Conservation (phyloP, 2,888 invertebrate species). For the Chesias legatella region DNA sequence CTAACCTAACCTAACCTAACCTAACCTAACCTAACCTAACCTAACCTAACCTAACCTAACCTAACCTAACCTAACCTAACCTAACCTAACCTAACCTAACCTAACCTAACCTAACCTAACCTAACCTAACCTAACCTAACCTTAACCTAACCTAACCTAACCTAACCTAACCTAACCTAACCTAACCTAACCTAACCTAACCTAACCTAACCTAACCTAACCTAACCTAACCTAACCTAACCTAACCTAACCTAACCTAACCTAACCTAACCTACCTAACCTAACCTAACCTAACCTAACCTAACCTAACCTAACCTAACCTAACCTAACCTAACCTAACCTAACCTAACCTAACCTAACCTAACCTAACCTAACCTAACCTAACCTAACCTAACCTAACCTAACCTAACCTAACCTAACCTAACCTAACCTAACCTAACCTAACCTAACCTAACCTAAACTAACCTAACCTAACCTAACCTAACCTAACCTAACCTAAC, state of each 20-base stretch:
- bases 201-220: conserved; percentile 17
- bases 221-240: conserved; percentile 14
- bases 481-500: conserved; percentile 30
- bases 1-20: conserved; percentile 21
- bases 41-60: conserved; percentile 27
- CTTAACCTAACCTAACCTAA: conserved; percentile 21
- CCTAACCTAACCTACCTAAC: conserved; percentile 20
- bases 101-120: conserved; percentile 19
- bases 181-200: conserved; percentile 15
- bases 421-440: conserved; percentile 33
- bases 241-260: conserved; percentile 18
- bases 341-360: conserved; percentile 18
- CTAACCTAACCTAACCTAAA: conserved; percentile 34
- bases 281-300: conserved; percentile 18
- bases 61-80: conserved; percentile 21
- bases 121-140: conserved; percentile 16
- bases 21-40: conserved; percentile 21
- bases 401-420: conserved; percentile 32
- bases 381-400: conserved; percentile 16
- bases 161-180: conserved; percentile 16
- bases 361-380: conserved; percentile 15
- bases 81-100: conserved; percentile 16
- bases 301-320: conserved; percentile 18
- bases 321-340: conserved; percentile 19
- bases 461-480: conserved; percentile 33